Conservation (phyloP, 2,888 invertebrate species). For the Clunio marinus region DNA sequence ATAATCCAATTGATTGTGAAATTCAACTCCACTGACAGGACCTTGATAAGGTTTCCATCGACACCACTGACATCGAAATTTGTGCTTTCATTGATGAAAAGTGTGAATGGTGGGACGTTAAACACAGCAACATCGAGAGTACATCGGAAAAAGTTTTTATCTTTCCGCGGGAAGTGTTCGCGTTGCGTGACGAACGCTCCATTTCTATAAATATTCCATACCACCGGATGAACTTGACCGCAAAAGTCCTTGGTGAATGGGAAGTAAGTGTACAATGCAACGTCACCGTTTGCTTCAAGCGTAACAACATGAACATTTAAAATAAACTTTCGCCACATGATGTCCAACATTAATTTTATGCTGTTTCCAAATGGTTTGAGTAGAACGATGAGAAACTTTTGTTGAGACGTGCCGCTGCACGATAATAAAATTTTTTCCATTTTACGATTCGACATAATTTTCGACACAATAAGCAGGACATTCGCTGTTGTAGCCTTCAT, state of each 20-base stretch:
- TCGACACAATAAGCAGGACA: background rate
- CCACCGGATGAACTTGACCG: constrained; percentile 38
- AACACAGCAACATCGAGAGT: background rate
- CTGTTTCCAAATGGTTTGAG: background rate
- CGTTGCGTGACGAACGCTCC: background rate
- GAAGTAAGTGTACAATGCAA: constrained; percentile 10
- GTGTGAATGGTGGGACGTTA: background rate
- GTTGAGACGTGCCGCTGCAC: background rate
- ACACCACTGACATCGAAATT: background rate
- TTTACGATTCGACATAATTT: background rate
- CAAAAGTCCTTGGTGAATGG: constrained; percentile 22
- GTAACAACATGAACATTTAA: constrained; percentile 20
- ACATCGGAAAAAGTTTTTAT: constrained; percentile 6
- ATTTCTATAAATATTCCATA: constrained; percentile 37
- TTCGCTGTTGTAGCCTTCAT: background rate
- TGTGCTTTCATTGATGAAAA: background rate
- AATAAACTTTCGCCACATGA: constrained; percentile 25
- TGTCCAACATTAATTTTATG: constrained; percentile 22
- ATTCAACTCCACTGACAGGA: background rate
- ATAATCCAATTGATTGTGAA: background rate
- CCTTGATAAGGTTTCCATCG: background rate
- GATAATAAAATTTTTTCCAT: background rate
- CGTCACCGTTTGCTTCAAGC: background rate
- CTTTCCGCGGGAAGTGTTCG: constrained; percentile 8
- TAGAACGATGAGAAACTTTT: constrained; percentile 8